Evolutionary conservation across 2,888 invertebrate genomes (phyloP).

Genomic region (Stenotaenia linearis): DNA sequence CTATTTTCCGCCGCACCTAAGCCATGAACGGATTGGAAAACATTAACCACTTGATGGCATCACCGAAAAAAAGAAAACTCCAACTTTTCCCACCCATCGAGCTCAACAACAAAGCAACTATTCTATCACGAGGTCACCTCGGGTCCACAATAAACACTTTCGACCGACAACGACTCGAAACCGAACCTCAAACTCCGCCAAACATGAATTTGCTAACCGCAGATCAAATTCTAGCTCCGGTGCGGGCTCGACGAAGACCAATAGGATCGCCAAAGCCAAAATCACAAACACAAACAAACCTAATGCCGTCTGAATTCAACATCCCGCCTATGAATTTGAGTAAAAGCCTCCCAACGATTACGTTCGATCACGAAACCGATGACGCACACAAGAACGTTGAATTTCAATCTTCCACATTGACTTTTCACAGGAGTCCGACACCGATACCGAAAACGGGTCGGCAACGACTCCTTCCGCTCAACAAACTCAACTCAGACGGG

Average conservation of each 20-base stretch:
- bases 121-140: background rate
- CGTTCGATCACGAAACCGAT: background rate
- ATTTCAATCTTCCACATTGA: background rate
- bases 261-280: background rate
- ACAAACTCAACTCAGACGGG: background rate
- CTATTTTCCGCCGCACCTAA: background rate
- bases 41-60: background rate
- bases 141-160: background rate
- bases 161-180: background rate
- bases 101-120: conserved; percentile 1
- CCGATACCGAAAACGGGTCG: background rate
- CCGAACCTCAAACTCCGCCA: background rate
- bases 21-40: conserved; percentile 1
- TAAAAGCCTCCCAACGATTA: background rate
- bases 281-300: background rate
- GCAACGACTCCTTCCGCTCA: background rate
- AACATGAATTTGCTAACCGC: background rate
- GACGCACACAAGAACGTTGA: background rate
- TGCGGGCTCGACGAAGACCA: background rate
- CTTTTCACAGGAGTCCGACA: background rate
- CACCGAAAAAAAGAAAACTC: conserved; percentile 3
- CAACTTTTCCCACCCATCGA: conserved; percentile 30
- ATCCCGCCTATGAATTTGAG: background rate
- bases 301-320: background rate
- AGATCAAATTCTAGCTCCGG: background rate